These are phyloP conservation scores for Lochmaea capreae DNA, from an alignment of 2,888 invertebrate species.

Conservation along the genomic window DNA sequence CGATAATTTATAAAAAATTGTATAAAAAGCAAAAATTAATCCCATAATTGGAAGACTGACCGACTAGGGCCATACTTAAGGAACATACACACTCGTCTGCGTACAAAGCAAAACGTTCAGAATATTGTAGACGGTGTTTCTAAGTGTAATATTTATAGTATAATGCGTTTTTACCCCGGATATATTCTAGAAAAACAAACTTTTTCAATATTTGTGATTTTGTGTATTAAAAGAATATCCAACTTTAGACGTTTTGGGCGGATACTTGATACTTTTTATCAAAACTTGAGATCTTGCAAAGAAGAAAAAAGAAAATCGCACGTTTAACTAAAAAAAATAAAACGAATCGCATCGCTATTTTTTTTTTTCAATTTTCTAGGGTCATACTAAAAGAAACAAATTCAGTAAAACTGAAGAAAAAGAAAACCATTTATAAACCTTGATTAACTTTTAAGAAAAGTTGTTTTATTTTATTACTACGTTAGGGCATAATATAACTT, in stretches of 20 bases:
- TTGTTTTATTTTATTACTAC: constrained; percentile 50
- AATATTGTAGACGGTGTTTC: constrained; percentile 38
- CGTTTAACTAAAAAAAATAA: too few species aligned
- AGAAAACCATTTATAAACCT: background rate
- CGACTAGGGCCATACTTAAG: constrained; percentile 53
- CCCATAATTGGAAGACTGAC: constrained; percentile 48
- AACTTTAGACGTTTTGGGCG: too few species aligned
- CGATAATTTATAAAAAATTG: constrained; percentile 31
- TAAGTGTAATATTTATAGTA: constrained; percentile 33
- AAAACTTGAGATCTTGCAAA: background rate
- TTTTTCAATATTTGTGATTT: too few species aligned
- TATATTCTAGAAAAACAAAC: constrained; percentile 37
- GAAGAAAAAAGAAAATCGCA: background rate
- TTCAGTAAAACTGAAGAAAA: background rate
- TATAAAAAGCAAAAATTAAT: constrained; percentile 30
- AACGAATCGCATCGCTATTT: too few species aligned
- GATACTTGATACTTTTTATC: constrained; percentile 1
- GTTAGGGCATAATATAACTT: constrained; percentile 50
- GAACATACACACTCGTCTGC: constrained; percentile 45
- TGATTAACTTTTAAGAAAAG: constrained; percentile 45
- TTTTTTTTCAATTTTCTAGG: constrained; percentile 7
- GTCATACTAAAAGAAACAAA: background rate
- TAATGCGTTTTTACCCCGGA: constrained; percentile 28
- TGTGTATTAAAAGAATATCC: too few species aligned
- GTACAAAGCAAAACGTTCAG: constrained; percentile 34